Conservation (phyloP, 2,888 invertebrate species). For the Habrosyne pyritoides region DNA sequence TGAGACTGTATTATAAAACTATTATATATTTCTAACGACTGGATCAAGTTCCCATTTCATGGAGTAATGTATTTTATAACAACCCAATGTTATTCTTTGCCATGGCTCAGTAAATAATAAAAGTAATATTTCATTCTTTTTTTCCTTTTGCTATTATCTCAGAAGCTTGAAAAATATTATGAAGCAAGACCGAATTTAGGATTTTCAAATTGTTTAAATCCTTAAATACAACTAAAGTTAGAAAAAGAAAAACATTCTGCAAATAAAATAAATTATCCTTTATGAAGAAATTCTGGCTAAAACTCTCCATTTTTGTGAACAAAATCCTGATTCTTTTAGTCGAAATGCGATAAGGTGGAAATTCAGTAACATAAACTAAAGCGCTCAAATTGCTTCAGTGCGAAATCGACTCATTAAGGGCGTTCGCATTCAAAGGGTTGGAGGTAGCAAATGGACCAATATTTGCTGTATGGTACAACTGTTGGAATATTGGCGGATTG, state of each 20-base stretch:
- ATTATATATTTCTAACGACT: too few species aligned
- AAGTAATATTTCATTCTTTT: too few species aligned
- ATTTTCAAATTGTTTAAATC: too few species aligned
- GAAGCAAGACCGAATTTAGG: too few species aligned
- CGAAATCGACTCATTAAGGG: constrained; percentile 31
- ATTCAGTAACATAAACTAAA: neutral
- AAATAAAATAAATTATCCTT: neutral
- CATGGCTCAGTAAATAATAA: too few species aligned
- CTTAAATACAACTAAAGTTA: too few species aligned
- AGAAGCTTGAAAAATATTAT: too few species aligned
- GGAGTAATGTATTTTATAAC: too few species aligned
- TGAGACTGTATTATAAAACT: too few species aligned
- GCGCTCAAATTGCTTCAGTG: constrained; percentile 17
- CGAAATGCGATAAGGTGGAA: neutral
- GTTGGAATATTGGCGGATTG: neutral
- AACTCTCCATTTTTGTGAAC: neutral
- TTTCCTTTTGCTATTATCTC: too few species aligned
- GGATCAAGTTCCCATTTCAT: too few species aligned
- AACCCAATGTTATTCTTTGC: too few species aligned
- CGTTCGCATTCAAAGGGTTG: constrained; percentile 31
- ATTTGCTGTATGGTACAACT: constrained; percentile 21
- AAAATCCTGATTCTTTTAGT: neutral
- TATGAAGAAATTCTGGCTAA: neutral
- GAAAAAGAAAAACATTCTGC: neutral
- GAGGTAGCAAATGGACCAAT: constrained; percentile 26